Base-by-base conservation (phyloP, 2,113 vertebrate species). In the Clarias magur region DNA sequence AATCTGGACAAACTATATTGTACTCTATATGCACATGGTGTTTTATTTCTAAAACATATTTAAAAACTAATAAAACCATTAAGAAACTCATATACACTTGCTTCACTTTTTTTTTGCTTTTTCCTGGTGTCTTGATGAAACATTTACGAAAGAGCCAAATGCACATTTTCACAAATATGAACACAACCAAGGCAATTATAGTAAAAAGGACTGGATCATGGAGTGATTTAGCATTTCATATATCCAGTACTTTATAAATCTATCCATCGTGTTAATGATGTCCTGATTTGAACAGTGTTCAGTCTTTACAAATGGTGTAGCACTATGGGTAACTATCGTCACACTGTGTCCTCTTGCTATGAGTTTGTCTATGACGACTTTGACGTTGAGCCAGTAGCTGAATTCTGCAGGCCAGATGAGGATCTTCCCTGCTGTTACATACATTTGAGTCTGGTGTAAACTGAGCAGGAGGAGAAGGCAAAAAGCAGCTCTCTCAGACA, bases 351-450 rank as follows among this genome's bases (percentile, higher is more conserved):
- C 92, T 30, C 87, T 92, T 0, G 75, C 48, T 0, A 62, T 19
- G 3, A 95, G 81, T 12, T 89, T 81, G 0, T 94, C 91, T 23
- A 94, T 81, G 56, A 93, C 87, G 5, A 6, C 57, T 88, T 92
- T 93, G 0, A 93, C 1, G 54, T 93, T 95, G 62, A 95, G 90
- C 92, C 93, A 94, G 60, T 95, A 94, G 65, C 94, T 95, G 89
- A 92, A 88, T 21, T 93, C 94, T 5, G 85, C 89, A 3, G 94
- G 93, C 94, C 92, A 95, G 2, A 93, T 90, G 12, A 94, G 84
- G 4, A 94, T 79, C 75, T 94, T 94, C 6, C 91, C 92, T 79
- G 79, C 67, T 23, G 72, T 79, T 0, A 83, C 88, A 72, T 12
- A n/a, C 23, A 23, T 38, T 12, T 30, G 85, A 38, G 48, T 15